phyloP scores from a whole-genome alignment of 2,113 vertebrate species.

The Stigmatopora argus region DNA sequence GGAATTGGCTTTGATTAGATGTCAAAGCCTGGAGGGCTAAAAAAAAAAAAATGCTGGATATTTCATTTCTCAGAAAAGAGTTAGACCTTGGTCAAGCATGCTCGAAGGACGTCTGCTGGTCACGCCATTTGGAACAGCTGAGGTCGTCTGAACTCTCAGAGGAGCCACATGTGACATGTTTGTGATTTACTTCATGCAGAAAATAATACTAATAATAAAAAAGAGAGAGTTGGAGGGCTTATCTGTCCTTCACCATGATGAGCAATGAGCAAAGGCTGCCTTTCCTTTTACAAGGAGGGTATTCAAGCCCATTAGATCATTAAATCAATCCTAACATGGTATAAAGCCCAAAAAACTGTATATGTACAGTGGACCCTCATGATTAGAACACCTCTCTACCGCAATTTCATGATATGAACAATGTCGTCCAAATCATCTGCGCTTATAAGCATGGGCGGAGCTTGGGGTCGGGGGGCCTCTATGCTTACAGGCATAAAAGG shows the following conservation, averaged over 20 bases:
- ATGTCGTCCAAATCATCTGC: too few species aligned
- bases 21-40: slow-evolving; percentile 56
- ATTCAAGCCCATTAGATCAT: slow-evolving; percentile 9
- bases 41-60: slow-evolving; percentile 39
- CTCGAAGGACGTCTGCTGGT: slow-evolving; percentile 48
- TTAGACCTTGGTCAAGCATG: slow-evolving; percentile 49
- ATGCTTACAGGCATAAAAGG: too few species aligned
- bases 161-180: slow-evolving; percentile 53
- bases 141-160: slow-evolving; percentile 52
- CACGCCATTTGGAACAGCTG: slow-evolving; percentile 37
- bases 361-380: too few species aligned
- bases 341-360: not conserved
- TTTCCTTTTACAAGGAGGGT: slow-evolving; percentile 16
- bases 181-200: slow-evolving; percentile 65
- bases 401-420: too few species aligned
- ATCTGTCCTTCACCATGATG: slow-evolving; percentile 60
- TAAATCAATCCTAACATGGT: not conserved
- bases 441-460: too few species aligned
- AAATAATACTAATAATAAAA: slow-evolving; percentile 32
- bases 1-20: slow-evolving; percentile 73
- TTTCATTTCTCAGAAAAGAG: slow-evolving; percentile 25
- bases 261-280: slow-evolving; percentile 30
- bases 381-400: too few species aligned
- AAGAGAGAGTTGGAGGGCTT: slow-evolving; percentile 52
- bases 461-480: too few species aligned